A percentile compares a stretch with the other conserved stretches of the same genome.
Evolutionary conservation across 92 coral and sea anemone genomes (phyloP).

Genomic region (Virgularia gustaviana): DNA sequence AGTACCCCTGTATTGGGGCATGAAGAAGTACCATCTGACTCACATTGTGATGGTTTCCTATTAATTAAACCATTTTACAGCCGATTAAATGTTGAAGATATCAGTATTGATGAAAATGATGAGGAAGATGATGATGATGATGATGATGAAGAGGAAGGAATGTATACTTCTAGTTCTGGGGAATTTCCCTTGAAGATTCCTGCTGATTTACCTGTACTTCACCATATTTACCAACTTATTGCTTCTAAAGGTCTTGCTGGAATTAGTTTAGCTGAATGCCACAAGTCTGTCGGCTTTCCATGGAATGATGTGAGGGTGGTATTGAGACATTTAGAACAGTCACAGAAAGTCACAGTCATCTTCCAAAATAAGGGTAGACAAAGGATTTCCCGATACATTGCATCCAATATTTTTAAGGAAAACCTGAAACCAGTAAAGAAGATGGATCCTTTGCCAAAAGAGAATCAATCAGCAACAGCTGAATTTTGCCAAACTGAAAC

Average conservation of each 20-base stretch:
- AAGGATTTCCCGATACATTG: not conserved
- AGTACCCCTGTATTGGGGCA: too few relatives aligned
- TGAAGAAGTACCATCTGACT: too few relatives aligned
- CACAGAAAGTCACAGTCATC: not conserved
- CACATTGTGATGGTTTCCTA: too few relatives aligned
- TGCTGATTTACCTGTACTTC: constrained; percentile 64
- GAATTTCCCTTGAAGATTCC: constrained; percentile 37
- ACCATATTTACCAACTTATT: constrained; percentile 59
- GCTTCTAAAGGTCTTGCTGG: constrained; percentile 63
- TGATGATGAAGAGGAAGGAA: constrained; percentile 40
- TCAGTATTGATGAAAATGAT: constrained; percentile 1
- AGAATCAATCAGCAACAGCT: not conserved
- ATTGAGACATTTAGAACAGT: not conserved
- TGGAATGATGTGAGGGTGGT: not conserved
- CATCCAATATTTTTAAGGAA: not conserved
- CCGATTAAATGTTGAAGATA: too few relatives aligned
- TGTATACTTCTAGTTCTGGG: constrained; percentile 1
- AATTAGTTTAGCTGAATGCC: constrained; percentile 47
- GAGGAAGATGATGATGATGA: constrained; percentile 25
- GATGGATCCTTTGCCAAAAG: not conserved
- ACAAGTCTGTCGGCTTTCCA: not conserved
- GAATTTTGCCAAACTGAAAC: not conserved
- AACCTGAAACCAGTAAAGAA: not conserved
- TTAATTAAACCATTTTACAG: constrained; percentile 50
- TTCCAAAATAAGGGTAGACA: not conserved